Evolutionary conservation across 2,888 invertebrate species (phyloP).

Genomic region (Idaea aversata): DNA sequence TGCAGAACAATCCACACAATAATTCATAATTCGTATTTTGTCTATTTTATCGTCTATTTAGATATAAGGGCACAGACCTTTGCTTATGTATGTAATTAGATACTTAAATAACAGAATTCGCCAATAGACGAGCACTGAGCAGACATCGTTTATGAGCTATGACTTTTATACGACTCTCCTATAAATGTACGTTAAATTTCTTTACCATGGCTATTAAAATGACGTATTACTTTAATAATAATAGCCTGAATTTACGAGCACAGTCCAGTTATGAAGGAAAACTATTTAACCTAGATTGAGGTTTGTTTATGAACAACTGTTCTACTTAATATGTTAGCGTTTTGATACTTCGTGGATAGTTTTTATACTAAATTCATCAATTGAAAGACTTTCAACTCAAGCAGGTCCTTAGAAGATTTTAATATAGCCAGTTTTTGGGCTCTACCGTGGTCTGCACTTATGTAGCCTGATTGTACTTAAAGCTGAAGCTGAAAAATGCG

Average conservation of each 20-base stretch:
- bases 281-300: background rate
- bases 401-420: too few relatives aligned
- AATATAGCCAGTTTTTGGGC: too few relatives aligned
- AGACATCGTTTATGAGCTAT: constrained; percentile 41
- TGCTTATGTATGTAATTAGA: too few relatives aligned
- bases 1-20: too few relatives aligned
- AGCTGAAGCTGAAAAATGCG: too few relatives aligned
- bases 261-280: background rate
- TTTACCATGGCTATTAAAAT: constrained; percentile 29
- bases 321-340: background rate
- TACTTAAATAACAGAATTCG: background rate
- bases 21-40: too few relatives aligned
- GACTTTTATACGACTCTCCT: constrained; percentile 40
- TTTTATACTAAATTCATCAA: too few relatives aligned
- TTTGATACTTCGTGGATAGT: too few relatives aligned
- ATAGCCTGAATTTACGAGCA: background rate
- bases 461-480: too few relatives aligned
- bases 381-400: too few relatives aligned
- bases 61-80: background rate
- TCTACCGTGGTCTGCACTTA: too few relatives aligned
- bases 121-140: constrained; percentile 31
- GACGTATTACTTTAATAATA: constrained; percentile 21
- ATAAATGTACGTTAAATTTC: constrained; percentile 42
- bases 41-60: constrained; percentile 30
- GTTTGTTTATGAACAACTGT: background rate